Base-by-base conservation (phyloP, 2,113 vertebrate genomes). In the Ellobius talpinus region DNA sequence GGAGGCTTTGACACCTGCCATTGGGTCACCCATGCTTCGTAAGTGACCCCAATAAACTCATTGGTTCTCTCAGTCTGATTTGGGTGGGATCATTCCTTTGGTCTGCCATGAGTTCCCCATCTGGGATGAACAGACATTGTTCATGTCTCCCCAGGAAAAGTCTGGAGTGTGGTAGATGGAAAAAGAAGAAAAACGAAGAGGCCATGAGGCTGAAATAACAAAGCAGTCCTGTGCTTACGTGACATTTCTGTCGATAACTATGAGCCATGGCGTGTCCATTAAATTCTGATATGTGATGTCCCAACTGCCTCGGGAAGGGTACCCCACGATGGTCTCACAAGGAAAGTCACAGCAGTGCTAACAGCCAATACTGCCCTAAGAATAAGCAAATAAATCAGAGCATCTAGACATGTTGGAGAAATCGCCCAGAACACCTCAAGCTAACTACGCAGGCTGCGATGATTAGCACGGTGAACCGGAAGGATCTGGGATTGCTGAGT, bases 231-330 rank as follows among this genome's bases (percentile, higher is more conserved):
- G 0, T 23, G 36, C 42, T 29, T 42, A 16, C 7, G 23, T 47
- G 70, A 82, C 13, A 16, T 45, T 81, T 73, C 26, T n/a, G 42
- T 55, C 36, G 21, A 24, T 5, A 58, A 58, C 16, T 42, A 63
- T 8, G 42, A 19, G 7, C 24, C 42, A 52, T 0, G 8, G n/a
- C 0, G 1, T 36, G 10, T 7, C 36, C 55, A 13, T 52, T 21
- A 36, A 33, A n/a, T 16, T 26, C 47, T 24, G 7, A 74, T 65
- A 55, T 17, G 14, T 45, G 29, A 29, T 16, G 4, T 24, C 29
- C 14, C 36, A 52, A n/a, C 29, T 13, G 31, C 50, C 16, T 21
- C 11, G 21, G 76, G 3, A 31, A 81, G 65, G 9, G 7, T 23
- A 26, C 10, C 36, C 14, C 1, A 5, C 39, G 36, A 31, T 29